Evolutionary conservation across 2,113 vertebrate genomes (phyloP), one percentile per base, ranked within the genome.

Genomic region (Pelobates fuscus): DNA sequence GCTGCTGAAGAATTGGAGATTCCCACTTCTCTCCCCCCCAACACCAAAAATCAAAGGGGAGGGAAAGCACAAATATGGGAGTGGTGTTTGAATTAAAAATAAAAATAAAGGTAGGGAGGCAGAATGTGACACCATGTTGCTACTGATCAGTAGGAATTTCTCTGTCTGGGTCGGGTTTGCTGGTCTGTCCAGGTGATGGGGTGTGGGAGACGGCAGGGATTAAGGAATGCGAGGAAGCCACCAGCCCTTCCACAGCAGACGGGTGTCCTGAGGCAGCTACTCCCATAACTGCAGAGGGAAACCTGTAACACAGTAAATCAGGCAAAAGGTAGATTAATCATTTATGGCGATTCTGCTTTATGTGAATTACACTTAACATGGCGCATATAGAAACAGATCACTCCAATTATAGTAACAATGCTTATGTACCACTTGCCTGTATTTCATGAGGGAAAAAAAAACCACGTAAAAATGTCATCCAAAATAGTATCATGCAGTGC

Each of bases 111-210:
- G 55, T 26, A 67, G 77, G 78, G 78, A 63, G 44, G 29, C 82
- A 77, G 71, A 75, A 68, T 81, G 74, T 88, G 81, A 52, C 84
- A 83, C 77, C 78, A 79, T 52, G 82, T 84, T 89, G 93, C 90
- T 95, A 96, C 89, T 96, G 95, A 90, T 96, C 94, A 77, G 94
- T 92, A 81, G 94, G 90, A 87, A 95, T 91, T 87, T 96, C 95
- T 95, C 94, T 96, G 92, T 96, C 95, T 77, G 93, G 88, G 87
- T 97, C 95, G 52, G 94, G 89, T 90, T 96, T 96, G 77, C 89
- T 90, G 1, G 93, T 91, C 76, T 95, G 93, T 86, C 94, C 93
- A 4, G 95, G 94, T 61, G 94, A 95, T 27, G 94, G 94, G 82
- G 94, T 92, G 80, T 94, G 94, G 79, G 95, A 91, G 77, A 95